Percentiles rank a stretch among this genome's conserved stretches.
Evolutionary conservation across 2,113 vertebrate genomes (phyloP).

Genomic region (Felis chaus): DNA sequence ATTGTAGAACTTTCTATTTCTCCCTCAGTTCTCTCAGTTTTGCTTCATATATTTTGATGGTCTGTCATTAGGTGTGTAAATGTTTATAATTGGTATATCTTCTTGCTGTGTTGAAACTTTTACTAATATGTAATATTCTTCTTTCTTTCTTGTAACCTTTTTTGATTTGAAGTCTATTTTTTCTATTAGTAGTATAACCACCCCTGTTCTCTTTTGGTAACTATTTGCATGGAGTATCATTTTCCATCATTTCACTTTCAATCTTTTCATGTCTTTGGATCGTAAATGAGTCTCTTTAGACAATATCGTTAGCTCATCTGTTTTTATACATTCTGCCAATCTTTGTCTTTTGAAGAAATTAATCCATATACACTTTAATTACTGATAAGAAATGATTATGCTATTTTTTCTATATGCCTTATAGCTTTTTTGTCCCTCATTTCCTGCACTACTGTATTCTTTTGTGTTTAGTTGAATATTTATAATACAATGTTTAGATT

Average conservation of each 20-base stretch:
- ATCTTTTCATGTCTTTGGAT: not conserved
- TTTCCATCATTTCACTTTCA: not conserved
- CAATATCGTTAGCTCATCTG: not conserved
- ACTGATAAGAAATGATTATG: not conserved
- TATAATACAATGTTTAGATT: not conserved
- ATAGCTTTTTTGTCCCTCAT: not conserved
- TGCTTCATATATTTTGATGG: not conserved
- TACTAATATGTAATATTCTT: not conserved
- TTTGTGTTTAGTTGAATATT: not conserved
- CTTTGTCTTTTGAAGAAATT: not conserved
- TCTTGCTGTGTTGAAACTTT: not conserved
- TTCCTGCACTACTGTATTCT: not conserved
- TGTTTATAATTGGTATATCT: not conserved
- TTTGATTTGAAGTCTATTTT: not conserved
- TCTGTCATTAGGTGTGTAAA: not conserved
- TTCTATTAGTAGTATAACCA: not conserved
- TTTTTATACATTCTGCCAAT: not conserved
- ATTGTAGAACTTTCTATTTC: not conserved
- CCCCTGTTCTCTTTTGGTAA: not conserved
- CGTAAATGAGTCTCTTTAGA: not conserved
- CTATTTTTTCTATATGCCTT: not conserved
- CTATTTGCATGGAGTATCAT: not conserved
- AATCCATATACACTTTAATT: not conserved
- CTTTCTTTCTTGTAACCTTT: not conserved
- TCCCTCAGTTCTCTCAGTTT: not conserved